Conservation (phyloP, 2,113 vertebrate species). For the Psophia crepitans region DNA sequence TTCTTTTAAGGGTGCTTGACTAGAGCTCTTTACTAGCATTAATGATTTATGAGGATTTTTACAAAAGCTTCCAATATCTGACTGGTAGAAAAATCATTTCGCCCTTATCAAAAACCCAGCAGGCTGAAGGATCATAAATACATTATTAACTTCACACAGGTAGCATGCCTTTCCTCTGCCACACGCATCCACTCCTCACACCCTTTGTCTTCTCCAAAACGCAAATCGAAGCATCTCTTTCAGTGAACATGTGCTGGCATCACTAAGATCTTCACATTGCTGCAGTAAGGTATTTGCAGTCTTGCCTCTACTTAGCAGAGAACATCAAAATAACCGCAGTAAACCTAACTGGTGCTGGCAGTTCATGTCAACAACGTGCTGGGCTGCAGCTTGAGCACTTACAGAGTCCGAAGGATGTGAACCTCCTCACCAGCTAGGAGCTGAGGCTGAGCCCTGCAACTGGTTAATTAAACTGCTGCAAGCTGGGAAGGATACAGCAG, state of each 20-base stretch:
- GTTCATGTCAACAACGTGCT: not conserved
- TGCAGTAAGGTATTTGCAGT: not conserved
- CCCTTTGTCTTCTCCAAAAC: not conserved
- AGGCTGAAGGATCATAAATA: not conserved
- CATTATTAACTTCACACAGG: not conserved
- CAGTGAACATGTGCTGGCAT: not conserved
- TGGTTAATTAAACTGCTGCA: not conserved
- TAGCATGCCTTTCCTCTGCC: not conserved
- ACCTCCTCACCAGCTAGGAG: not conserved
- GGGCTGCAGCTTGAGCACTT: not conserved
- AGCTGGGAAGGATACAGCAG: not conserved
- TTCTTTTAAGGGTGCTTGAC: not conserved
- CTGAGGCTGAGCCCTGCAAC: not conserved
- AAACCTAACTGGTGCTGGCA: not conserved
- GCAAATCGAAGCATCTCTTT: not conserved
- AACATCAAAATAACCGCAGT: not conserved
- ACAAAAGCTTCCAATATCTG: not conserved
- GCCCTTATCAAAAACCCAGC: not conserved
- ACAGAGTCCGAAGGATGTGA: not conserved
- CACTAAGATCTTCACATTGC: not conserved
- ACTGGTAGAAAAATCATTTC: not conserved
- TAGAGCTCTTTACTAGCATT: not conserved
- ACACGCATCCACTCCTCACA: not conserved
- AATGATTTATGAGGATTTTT: slow-evolving; percentile 14
- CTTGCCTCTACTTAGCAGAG: not conserved